Evolutionary conservation across 1,140 invertebrate genomes (phyloP).

Genomic region (Nixonia krombeini): DNA sequence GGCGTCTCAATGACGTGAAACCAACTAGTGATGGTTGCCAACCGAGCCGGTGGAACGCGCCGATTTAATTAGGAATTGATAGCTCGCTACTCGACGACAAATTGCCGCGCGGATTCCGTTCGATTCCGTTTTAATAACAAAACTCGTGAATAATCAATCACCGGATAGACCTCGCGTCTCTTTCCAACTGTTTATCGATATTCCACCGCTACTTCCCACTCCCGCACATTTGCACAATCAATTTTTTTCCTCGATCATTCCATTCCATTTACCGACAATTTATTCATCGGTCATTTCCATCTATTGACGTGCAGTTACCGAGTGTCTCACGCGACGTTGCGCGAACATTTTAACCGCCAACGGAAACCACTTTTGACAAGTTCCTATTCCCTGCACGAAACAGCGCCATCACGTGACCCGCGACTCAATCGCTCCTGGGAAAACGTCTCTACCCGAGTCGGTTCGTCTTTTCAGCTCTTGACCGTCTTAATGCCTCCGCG

Average conservation of each 20-base stretch:
- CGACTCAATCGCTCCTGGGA: conserved; percentile 20
- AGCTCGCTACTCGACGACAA: conserved; percentile 40
- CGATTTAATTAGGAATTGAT: conserved; percentile 66
- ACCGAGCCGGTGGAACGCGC: conserved; percentile 38
- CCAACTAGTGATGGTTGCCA: conserved; percentile 53
- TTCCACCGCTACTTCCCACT: no score
- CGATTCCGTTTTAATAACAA: conserved; percentile 19
- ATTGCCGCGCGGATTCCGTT: conserved; percentile 27
- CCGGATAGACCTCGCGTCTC: conserved; percentile 5
- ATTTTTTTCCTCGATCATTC: no score
- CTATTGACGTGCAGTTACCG: no score
- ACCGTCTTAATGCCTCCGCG: no score
- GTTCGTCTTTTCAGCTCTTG: no score
- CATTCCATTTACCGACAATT: no score
- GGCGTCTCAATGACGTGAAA: conserved; percentile 57
- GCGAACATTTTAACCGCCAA: no score
- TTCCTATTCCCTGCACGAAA: conserved; percentile 43
- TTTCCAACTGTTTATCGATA: neutral
- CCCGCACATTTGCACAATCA: no score
- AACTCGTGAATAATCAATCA: conserved; percentile 40
- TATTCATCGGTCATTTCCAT: no score
- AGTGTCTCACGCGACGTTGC: neutral
- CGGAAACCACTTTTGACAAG: conserved; percentile 24
- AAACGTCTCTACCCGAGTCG: no score
- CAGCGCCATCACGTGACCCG: conserved; percentile 19